A percentile compares a stretch with the other conserved stretches of the same genome.
Conservation (phyloP, 2,888 invertebrate species). For the Lottia scabra region DNA sequence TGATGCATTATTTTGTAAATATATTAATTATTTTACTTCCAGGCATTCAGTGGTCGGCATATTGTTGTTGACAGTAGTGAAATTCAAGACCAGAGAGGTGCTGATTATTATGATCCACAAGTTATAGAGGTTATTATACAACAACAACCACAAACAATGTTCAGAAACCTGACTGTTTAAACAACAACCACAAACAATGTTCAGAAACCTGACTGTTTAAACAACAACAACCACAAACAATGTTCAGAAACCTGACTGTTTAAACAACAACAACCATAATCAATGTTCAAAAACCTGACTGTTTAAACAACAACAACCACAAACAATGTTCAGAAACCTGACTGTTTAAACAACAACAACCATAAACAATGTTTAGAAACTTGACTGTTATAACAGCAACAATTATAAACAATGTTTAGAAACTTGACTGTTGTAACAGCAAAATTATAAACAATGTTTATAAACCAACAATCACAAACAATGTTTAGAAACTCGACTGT, state of each 20-base stretch:
- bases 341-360: background rate
- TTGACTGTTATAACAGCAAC: background rate
- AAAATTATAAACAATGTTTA: too few species aligned
- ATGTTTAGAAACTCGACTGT: background rate
- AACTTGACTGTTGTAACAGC: too few species aligned
- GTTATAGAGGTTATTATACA: background rate
- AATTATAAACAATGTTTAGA: too few species aligned
- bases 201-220: background rate
- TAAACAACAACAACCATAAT: background rate
- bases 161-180: background rate
- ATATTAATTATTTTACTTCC: conserved; percentile 22
- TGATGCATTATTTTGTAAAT: too few species aligned
- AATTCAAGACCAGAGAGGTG: conserved; percentile 50
- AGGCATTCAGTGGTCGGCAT: conserved; percentile 56
- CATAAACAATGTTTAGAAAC: too few species aligned
- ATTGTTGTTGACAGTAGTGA: conserved; percentile 59
- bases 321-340: too few species aligned
- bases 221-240: background rate
- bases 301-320: too few species aligned
- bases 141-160: background rate
- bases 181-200: background rate
- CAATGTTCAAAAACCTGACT: too few species aligned
- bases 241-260: too few species aligned
- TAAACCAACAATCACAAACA: background rate
- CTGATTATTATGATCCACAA: conserved; percentile 51